Evolutionary conservation across 2,797 vertebrate genomes (phyloP).

Genomic region (Pteropus rufus): DNA sequence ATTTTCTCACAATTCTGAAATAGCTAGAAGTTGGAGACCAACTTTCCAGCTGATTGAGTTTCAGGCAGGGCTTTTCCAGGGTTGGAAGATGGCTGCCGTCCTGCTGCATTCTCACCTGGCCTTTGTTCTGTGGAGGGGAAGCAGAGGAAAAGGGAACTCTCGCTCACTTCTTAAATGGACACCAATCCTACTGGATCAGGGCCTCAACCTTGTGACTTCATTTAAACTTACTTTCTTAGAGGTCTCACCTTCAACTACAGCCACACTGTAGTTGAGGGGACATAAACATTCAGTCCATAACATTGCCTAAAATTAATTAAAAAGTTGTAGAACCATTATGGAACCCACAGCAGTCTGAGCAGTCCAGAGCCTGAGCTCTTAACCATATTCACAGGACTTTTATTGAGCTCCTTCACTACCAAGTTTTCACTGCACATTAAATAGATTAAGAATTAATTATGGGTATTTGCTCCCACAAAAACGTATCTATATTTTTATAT

Average conservation of each 20-base stretch:
- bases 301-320: background rate
- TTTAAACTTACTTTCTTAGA: background rate
- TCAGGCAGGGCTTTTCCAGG: background rate
- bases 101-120: background rate
- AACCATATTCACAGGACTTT: background rate
- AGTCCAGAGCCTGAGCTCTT: background rate
- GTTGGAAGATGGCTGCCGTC: background rate
- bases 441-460: background rate
- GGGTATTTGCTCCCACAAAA: background rate
- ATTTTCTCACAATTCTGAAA: background rate
- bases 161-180: background rate
- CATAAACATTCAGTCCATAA: background rate
- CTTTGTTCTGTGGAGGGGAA: background rate
- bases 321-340: background rate
- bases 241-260: background rate
- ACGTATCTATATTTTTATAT: constrained; percentile 46
- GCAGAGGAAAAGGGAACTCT: background rate
- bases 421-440: background rate
- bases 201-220: background rate
- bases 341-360: background rate
- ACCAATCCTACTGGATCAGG: background rate
- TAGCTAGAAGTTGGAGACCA: background rate
- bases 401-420: background rate
- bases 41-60: background rate
- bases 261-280: background rate